Evolutionary conservation across 2,113 vertebrate genomes (phyloP), one percentile per base, ranked within the genome.

Genomic region (Indicator maculatus): DNA sequence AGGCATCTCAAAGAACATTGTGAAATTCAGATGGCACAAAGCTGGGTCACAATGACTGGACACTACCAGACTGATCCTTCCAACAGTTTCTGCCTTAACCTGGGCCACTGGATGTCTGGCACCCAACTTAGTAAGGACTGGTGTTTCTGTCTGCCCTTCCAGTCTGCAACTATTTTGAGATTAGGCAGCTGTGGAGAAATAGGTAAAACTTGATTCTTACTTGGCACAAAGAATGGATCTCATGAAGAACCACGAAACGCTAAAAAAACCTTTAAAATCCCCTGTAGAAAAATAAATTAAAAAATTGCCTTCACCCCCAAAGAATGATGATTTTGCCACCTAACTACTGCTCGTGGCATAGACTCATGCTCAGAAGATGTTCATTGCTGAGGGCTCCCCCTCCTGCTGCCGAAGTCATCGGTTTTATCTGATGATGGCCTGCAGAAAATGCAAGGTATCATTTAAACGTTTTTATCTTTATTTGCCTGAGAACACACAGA

Each of bases 321-420:
- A 60, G 13, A 65, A 67, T 0, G 1, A 31, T 0, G 1, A 17
- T 63, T 82, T 82, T 77, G 9, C 30, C 28, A 12, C 15, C 27
- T n/a, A 31, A 84, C 21, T 13, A 16, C 41, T 16, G 19, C 23
- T 89, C 1, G 5, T 31, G 33, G 56, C 26, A 21, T 2, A 61
- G 45, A 30, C 60, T 16, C 4, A 5, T 0, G 1, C 30, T 50
- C 66, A 6, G 20, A 81, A 56, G 11, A 1, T 1, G 8, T 53
- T 73, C 11, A 3, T 8, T 27, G 60, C 81, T 55, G 66, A 73
- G 50, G 36, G 39, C 70, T 93, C 41, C 76, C 41, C 76, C 41
- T 73, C 59, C 72, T 60, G 74, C 75, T 58, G 67, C 61, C 0
- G 7, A 77, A 67, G 64, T 45, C 36, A 47, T 20, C 18, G 6